Evolutionary conservation across 2,797 vertebrate species (phyloP).

Genomic region (Pseudocheirus occidentalis): DNA sequence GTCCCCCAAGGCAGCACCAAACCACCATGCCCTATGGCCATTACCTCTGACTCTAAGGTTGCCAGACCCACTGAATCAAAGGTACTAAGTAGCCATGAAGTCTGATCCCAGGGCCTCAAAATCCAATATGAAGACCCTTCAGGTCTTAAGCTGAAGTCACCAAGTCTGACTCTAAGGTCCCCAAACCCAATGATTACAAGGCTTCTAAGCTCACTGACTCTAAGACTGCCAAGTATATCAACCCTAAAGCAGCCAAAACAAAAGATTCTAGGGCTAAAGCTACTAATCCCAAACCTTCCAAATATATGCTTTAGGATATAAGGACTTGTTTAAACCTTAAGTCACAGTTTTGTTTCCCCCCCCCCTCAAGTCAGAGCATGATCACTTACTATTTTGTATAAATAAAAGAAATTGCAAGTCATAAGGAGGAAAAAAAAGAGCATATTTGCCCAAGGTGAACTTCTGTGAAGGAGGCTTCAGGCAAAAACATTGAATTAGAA

Average conservation of each 20-base stretch:
- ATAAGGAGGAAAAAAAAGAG: neutral
- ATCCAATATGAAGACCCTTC: no score
- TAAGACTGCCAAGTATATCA: neutral
- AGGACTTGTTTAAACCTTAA: neutral
- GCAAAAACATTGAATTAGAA: neutral
- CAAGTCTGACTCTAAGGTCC: neutral
- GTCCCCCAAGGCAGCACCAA: neutral
- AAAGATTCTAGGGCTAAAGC: neutral
- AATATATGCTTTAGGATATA: neutral
- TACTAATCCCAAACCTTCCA: neutral
- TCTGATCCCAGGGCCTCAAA: neutral
- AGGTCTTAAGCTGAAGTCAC: no score
- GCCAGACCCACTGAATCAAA: neutral
- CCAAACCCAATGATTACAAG: neutral
- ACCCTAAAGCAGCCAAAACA: neutral
- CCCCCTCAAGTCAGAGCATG: no score
- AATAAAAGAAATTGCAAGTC: neutral
- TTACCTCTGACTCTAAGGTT: neutral
- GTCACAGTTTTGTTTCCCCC: no score
- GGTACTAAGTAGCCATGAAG: neutral
- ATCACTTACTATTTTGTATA: neutral
- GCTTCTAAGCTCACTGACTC: neutral
- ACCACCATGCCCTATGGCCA: no score
- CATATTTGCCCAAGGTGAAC: neutral
- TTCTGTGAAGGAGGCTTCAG: neutral